Percentiles rank a stretch among this genome's conserved stretches.
Conservation (phyloP, 2,113 vertebrate species). For the Poecile atricapillus region DNA sequence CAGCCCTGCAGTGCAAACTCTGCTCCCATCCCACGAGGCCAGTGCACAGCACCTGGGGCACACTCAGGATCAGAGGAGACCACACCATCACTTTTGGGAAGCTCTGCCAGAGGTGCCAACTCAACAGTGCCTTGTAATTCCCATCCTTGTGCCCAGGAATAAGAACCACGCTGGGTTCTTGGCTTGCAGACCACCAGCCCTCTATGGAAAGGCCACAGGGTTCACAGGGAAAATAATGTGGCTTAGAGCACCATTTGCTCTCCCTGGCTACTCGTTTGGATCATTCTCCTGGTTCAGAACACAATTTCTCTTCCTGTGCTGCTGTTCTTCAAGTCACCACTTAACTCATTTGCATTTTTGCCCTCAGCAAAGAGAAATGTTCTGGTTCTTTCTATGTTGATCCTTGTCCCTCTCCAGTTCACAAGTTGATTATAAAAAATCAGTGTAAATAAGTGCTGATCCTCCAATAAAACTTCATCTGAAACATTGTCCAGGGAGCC, state of each 20-base stretch:
- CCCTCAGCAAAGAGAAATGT: neutral
- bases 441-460: neutral
- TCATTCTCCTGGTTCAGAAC: neutral
- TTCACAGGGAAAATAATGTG: neutral
- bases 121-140: neutral
- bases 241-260: neutral
- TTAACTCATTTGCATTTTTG: neutral
- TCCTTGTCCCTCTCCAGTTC: neutral
- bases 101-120: neutral
- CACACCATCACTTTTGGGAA: neutral
- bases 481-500: conserved; percentile 36
- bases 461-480: conserved; percentile 26
- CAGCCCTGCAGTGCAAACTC: neutral
- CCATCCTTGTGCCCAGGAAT: neutral
- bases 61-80: neutral
- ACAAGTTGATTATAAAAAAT: neutral
- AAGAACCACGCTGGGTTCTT: neutral
- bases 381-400: neutral
- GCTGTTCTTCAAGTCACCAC: neutral
- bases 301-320: neutral
- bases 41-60: neutral
- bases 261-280: neutral
- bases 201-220: neutral
- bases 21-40: neutral
- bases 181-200: neutral